Percentiles rank a stretch among this genome's conserved stretches.
Conservation (phyloP, 2,888 invertebrate genomes). For the Linyphia triangularis region DNA sequence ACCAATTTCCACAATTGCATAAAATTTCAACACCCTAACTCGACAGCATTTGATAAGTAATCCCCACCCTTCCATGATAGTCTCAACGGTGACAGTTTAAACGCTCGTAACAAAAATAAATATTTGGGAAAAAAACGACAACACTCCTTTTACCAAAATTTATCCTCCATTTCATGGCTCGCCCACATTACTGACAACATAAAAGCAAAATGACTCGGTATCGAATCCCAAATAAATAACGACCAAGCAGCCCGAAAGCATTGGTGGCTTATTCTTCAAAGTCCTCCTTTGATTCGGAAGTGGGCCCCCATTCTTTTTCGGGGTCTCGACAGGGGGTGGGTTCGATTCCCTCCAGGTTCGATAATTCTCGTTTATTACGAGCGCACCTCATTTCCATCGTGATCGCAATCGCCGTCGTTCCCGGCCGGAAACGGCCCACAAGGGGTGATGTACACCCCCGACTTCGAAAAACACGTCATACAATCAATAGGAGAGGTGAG, state of each 20-base stretch:
- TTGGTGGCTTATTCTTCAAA: not conserved
- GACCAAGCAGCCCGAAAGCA: not conserved
- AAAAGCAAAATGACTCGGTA: conserved; percentile 38
- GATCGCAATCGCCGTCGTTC: conserved; percentile 62
- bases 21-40: no score
- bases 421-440: conserved; percentile 66
- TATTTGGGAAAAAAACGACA: not conserved
- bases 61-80: no score
- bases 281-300: conserved; percentile 12
- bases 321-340: conserved; percentile 41
- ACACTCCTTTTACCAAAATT: not conserved
- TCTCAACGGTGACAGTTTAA: no score
- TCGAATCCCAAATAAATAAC: conserved; percentile 61
- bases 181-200: conserved; percentile 22
- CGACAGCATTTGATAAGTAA: no score
- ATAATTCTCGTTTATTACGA: conserved; percentile 67
- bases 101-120: conserved; percentile 42
- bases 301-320: conserved; percentile 47
- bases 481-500: conserved; percentile 39
- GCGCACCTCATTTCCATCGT: conserved; percentile 60
- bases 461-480: conserved; percentile 64
- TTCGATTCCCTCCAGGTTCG: conserved; percentile 41
- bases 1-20: no score
- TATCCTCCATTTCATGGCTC: not conserved
- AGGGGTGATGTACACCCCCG: conserved; percentile 59